Base-by-base conservation (phyloP, 2,888 invertebrate species). In the Synanthedon vespiformis region DNA sequence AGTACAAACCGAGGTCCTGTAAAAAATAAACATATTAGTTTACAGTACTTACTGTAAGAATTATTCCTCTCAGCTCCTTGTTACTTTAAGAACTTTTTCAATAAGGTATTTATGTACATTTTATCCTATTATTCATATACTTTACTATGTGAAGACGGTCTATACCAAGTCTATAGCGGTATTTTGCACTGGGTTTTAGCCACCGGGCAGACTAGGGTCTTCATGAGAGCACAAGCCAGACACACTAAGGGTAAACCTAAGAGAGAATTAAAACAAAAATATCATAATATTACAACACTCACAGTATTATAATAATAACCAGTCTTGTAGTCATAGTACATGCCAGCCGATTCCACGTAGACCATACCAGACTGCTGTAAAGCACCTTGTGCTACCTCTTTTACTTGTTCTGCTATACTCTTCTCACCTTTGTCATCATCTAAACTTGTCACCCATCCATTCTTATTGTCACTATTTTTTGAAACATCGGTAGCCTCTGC, bases 261-360 rank as follows among this genome's bases (percentile, higher is more conserved):
- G n/a, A n/a, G n/a, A n/a, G n/a, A n/a, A n/a, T n/a, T n/a, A n/a
- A n/a, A n/a, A n/a, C n/a, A n/a, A n/a, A n/a, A n/a, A n/a, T n/a
- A n/a, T n/a, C n/a, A n/a, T 16, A 16, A 16, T 16, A 4, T 22
- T 48, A 48, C 48, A 51, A 52, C 58, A 88, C 90, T 87, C 89
- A 95, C 95, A 62, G 95, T 91, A 87, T 95, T 95, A 72, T 96
- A 96, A 82, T 96, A 96, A 81, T 95, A 96, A 57, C 96, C 95
- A 60, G 94, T 93, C 67, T 92, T 93, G 62, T 93, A 94, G 78
- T 96, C 95, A 77, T 95, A 96, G 79, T 96, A 96, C 82, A 95
- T 89, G 59, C 95, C 95, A 22, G 94, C 94, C 2, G 93, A 93
- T 68, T 94, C 92, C 60, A 96, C 95, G 78, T 94, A 96, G 34